Base-by-base conservation (phyloP, 2,113 vertebrate genomes). In the Trogon melanurus region DNA sequence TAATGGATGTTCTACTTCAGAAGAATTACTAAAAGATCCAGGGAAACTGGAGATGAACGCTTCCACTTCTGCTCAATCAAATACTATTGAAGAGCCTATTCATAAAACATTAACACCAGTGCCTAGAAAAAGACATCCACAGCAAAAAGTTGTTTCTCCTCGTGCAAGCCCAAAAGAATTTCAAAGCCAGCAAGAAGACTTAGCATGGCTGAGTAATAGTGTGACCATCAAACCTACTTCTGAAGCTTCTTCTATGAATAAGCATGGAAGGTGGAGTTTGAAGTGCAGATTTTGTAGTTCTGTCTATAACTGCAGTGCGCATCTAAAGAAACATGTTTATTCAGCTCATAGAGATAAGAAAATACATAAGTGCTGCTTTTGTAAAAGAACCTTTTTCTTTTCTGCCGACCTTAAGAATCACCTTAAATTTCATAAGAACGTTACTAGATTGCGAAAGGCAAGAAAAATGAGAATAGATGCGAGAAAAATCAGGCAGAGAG, bases 221-320 rank as follows among this genome's bases (percentile, higher is more conserved):
- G 13, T 64, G 61, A 95, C 74, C 29, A 91, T 85, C 65, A 91
- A 73, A 26, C 70, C 92, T 64, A 9, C 92, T 88, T 67, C 91
- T 66, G 50, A 91, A 74, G 69, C n/a, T 14, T 47, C 69, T 16
- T 87, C 66, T 69, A 16, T 16, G 32, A 72, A 67, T 11, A 79
- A 76, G 41, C 54, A 10, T 6, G 67, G 62, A 47, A 88, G 32
- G 16, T 14, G 3, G 5, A 48, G 26, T 85, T 86, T 88, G 13
- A 96, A 96, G 54, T 97, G 97, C 79, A 95, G 65, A 15, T 95
- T 96, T 89, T 97, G 97, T 86, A 45, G 51, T 61, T 92, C 72
- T 71, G 48, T n/a, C 0, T 93, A 74, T 58, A 95, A 89, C 45
- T 62, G 18, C 72, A 89, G 16, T 8, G 54, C 26, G 0, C 71